Evolutionary conservation across 2,113 vertebrate genomes (phyloP).

Genomic region (Ginglymostoma cirratum): DNA sequence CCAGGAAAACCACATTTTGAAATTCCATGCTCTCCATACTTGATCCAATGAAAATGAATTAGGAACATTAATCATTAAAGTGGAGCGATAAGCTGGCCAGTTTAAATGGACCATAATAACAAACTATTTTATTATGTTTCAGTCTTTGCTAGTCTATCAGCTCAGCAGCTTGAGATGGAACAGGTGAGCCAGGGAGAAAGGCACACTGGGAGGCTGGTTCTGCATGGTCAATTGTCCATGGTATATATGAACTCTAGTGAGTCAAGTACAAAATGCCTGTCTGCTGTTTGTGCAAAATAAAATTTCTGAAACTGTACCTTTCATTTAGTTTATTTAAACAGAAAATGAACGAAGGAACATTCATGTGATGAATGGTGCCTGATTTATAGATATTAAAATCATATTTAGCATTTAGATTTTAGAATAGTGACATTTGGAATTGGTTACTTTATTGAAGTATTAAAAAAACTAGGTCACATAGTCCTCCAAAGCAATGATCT

Average conservation of each 20-base stretch:
- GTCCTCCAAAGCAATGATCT: too few species aligned
- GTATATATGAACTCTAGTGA: not conserved
- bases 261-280: not conserved
- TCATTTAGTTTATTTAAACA: not conserved
- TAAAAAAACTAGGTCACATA: too few species aligned
- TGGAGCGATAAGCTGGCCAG: not conserved
- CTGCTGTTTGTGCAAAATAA: not conserved
- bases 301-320: not conserved
- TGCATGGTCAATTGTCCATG: not conserved
- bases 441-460: too few species aligned
- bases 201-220: not conserved
- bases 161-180: not conserved
- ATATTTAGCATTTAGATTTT: too few species aligned
- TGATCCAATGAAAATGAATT: slow-evolving; percentile 23
- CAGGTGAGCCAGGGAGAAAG: not conserved
- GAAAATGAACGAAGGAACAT: not conserved
- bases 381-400: too few species aligned
- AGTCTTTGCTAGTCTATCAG: not conserved
- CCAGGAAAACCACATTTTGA: not conserved
- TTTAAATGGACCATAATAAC: too few species aligned
- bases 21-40: not conserved
- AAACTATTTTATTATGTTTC: not conserved
- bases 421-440: too few species aligned
- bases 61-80: not conserved
- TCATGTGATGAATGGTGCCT: too few species aligned